Evolutionary conservation across 2,797 vertebrate species (phyloP), one percentile per base, ranked within the genome.

Genomic region (Eleutherodactylus coqui): DNA sequence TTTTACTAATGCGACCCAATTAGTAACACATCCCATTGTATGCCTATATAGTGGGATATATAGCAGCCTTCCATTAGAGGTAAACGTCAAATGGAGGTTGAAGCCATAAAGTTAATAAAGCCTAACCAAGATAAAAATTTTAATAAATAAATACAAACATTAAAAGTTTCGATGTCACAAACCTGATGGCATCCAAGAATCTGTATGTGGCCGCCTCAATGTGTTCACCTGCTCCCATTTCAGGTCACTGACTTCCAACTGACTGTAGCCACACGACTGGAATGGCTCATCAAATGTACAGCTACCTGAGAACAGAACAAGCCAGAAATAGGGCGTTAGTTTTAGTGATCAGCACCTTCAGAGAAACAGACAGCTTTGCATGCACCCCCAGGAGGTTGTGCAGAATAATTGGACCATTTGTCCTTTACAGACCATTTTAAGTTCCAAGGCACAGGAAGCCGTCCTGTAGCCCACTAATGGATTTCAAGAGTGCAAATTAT

Each of bases 161-260:
- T 1, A 75, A 67, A 36, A 75, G 13, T 87, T 45, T 43, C 69
- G 90, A 85, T 69, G 14, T 82, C 81, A 89, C 94, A 88, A 89
- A 99, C 98, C 98, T 91, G 96, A 96, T 85, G 97, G 98, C 94
- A 98, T 95, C 96, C 98, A 98, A 1, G 95, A 96, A 90, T 96
- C 96, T 5, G 93, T 93, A 32, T 96, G 92, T 0, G 96, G 92
- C 89, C 96, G 97, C 88, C 95, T 88, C 3, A 94, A 93, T 5
- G 95, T 93, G 79, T 95, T 97, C 91, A 95, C 93, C 91, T 97
- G 98, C 88, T 99, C 97, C 98, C 98, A 99, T 83, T 97, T 96
- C 89, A 99, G 95, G 92, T 98, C 97, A 84, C 98, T 97, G 0
- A 97, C 96, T 82, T 96, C 95, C 34, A 96, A 95, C 90, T 99